phyloP scores from a whole-genome alignment of 2,113 vertebrate genomes.

The Brachypodius melanocephalos region DNA sequence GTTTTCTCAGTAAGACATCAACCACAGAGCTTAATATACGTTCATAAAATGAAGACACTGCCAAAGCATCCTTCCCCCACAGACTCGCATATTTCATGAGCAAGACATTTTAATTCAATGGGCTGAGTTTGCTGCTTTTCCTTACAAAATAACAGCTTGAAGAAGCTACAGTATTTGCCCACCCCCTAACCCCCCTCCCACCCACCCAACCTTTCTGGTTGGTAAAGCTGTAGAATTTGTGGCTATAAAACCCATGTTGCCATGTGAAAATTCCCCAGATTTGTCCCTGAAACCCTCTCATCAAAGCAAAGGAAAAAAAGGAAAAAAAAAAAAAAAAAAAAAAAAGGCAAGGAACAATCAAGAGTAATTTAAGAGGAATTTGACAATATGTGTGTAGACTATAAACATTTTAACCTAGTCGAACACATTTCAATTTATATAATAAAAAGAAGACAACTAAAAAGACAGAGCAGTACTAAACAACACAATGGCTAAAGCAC shows the following conservation, averaged over 20 bases:
- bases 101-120: constrained; percentile 56
- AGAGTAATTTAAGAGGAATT: neutral
- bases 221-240: constrained; percentile 48
- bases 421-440: constrained; percentile 53
- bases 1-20: constrained; percentile 33
- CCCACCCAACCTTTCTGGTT: neutral
- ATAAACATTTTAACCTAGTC: constrained; percentile 41
- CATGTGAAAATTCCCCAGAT: constrained; percentile 33
- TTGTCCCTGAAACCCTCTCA: constrained; percentile 45
- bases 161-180: constrained; percentile 6
- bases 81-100: constrained; percentile 65
- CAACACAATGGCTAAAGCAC: neutral
- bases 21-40: neutral
- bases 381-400: neutral
- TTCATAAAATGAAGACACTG: neutral
- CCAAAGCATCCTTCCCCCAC: constrained; percentile 59
- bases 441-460: constrained; percentile 43
- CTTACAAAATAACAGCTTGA: constrained; percentile 52
- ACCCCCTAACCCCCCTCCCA: neutral
- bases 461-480: neutral
- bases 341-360: neutral
- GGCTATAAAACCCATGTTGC: constrained; percentile 49
- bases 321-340: neutral
- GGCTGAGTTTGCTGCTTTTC: constrained; percentile 46
- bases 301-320: neutral